Evolutionary conservation across 1,140 invertebrate genomes (phyloP).

Genomic region (Pollicipes pollicipes): DNA sequence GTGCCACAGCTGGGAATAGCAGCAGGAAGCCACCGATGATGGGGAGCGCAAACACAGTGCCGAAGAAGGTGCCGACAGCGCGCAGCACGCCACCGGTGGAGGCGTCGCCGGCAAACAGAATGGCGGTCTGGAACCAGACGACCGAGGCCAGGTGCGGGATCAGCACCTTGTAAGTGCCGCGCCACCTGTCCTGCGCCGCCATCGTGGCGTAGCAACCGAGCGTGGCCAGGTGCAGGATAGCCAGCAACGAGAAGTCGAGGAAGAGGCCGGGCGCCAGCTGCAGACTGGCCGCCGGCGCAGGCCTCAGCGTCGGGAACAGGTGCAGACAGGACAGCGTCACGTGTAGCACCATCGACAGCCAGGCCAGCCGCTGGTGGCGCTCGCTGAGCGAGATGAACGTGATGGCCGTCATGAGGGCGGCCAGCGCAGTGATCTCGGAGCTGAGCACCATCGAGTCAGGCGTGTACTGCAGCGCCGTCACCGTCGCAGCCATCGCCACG

Average conservation of each 20-base stretch:
- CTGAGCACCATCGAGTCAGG: constrained; percentile 56
- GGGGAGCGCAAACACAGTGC: constrained; percentile 53
- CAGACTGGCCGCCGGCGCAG: background rate
- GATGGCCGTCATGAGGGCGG: constrained; percentile 48
- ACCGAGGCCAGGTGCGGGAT: constrained; percentile 69
- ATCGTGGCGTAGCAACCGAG: constrained; percentile 50
- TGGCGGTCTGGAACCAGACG: constrained; percentile 58
- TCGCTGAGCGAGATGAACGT: constrained; percentile 48
- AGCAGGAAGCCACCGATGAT: constrained; percentile 53
- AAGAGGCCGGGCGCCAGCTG: background rate
- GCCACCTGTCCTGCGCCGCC: constrained; percentile 50
- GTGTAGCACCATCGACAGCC: constrained; percentile 59
- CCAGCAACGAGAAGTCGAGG: constrained; percentile 17
- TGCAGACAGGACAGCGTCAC: constrained; percentile 59
- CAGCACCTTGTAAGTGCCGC: constrained; percentile 52
- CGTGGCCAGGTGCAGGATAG: constrained; percentile 54
- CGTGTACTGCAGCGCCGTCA: constrained; percentile 55
- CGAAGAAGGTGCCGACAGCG: constrained; percentile 52
- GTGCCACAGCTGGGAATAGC: constrained; percentile 43
- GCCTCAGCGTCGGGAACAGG: constrained; percentile 58
- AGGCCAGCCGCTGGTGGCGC: constrained; percentile 46
- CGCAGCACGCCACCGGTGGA: constrained; percentile 59
- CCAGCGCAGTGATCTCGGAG: constrained; percentile 58
- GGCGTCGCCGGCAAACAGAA: constrained; percentile 28
- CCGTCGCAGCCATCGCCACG: constrained; percentile 46